These are phyloP conservation scores for Sycobia sp. DNA, from an alignment of 1,140 invertebrate genomes.

Conservation along the genomic window DNA sequence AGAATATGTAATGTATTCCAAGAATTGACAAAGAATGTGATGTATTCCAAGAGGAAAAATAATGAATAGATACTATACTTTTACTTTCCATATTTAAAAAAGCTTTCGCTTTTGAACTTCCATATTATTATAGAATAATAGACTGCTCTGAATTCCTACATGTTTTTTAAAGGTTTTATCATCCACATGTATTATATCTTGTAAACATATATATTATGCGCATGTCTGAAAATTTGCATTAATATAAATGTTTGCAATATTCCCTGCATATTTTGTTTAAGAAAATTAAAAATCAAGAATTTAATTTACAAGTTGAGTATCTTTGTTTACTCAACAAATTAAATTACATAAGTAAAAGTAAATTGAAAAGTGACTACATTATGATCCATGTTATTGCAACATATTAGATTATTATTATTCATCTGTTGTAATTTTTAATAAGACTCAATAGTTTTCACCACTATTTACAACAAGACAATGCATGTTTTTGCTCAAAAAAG, in stretches of 20 bases:
- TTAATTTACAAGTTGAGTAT: constrained; percentile 1
- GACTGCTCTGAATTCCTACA: constrained; percentile 8
- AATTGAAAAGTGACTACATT: too few relatives aligned
- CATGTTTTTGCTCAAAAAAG: too few relatives aligned
- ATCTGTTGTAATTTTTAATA: constrained; percentile 12
- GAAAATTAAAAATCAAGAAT: constrained; percentile 11
- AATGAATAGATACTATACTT: constrained; percentile 4
- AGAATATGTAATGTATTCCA: too few relatives aligned
- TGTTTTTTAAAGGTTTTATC: constrained; percentile 25
- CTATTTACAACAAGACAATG: too few relatives aligned
- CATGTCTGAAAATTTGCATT: constrained; percentile 10
- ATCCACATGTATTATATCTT: constrained; percentile 21
- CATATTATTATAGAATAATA: not conserved
- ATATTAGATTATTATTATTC: constrained; percentile 2
- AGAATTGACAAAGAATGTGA: constrained; percentile 22
- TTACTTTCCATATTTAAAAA: constrained; percentile 16
- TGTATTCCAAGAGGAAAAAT: constrained; percentile 8
- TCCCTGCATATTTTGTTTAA: constrained; percentile 15
- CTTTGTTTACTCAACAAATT: too few relatives aligned
- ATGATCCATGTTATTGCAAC: not conserved
- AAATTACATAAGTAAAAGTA: constrained; percentile 11
- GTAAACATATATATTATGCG: constrained; percentile 23
- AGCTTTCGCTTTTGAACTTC: constrained; percentile 13
- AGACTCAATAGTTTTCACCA: too few relatives aligned
- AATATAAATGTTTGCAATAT: not conserved